These are phyloP conservation scores for Heliornis fulica DNA, from an alignment of 2,113 vertebrate genomes.

Conservation along the genomic window DNA sequence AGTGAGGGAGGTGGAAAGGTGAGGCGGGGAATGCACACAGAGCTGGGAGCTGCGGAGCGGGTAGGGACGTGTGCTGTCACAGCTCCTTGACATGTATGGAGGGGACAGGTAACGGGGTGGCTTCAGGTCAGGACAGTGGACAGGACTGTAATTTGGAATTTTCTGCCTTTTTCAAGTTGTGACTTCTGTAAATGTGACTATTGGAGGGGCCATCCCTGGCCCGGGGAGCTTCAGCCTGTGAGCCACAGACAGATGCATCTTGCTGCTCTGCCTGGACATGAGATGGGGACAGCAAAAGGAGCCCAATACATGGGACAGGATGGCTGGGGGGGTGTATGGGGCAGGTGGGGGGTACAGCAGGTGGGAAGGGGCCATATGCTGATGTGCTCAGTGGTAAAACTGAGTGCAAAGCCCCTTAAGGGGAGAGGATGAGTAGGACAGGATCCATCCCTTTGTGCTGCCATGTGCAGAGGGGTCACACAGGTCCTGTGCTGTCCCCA, in stretches of 20 bases:
- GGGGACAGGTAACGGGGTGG: background rate
- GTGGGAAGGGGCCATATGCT: background rate
- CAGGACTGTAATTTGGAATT: background rate
- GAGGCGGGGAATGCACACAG: background rate
- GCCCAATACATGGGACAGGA: fast-evolving
- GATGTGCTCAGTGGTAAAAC: background rate
- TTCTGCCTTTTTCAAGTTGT: background rate
- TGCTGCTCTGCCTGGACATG: background rate
- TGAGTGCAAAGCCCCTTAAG: background rate
- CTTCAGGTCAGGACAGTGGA: background rate
- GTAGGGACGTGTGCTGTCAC: background rate
- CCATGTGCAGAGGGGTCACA: background rate
- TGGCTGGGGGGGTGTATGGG: background rate
- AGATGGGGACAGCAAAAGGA: fast-evolving
- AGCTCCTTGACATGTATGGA: background rate
- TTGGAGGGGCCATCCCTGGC: background rate
- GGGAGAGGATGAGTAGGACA: background rate
- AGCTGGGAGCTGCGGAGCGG: fast-evolving
- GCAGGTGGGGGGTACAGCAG: background rate
- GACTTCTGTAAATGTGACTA: background rate
- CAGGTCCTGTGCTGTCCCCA: background rate
- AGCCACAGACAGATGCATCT: fast-evolving
- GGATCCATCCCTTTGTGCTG: background rate
- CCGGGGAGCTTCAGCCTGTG: background rate
- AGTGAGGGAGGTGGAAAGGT: background rate